phyloP scores from a whole-genome alignment of 1,140 invertebrate genomes.

The Heliconius hermathena region DNA sequence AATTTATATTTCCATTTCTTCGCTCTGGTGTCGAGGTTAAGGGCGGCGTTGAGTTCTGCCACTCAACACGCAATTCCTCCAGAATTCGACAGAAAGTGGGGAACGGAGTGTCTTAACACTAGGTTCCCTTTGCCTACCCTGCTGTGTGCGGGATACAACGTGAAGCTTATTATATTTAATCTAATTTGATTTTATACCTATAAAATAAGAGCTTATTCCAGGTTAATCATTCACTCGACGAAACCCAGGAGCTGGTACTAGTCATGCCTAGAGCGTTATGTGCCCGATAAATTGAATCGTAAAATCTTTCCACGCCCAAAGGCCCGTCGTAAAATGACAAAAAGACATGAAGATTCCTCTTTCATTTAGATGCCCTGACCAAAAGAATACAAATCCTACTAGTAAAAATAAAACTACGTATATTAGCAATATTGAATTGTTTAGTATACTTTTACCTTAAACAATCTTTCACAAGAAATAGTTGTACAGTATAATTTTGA shows the following conservation, averaged over 20 bases:
- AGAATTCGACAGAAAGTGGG: too few relatives aligned
- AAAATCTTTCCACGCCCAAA: slow-evolving; percentile 22
- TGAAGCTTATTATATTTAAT: too few relatives aligned
- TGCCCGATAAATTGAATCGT: slow-evolving; percentile 19
- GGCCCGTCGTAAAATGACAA: slow-evolving; percentile 19
- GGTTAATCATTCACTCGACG: neutral
- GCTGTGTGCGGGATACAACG: too few relatives aligned
- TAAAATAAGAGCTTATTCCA: neutral
- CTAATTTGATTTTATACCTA: too few relatives aligned
- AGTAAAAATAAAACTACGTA: slow-evolving; percentile 4
- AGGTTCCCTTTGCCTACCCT: too few relatives aligned
- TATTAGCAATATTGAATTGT: slow-evolving; percentile 4
- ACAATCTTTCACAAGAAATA: neutral
- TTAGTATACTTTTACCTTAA: neutral
- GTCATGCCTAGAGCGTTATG: neutral
- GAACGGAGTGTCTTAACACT: too few relatives aligned
- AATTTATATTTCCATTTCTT: too few relatives aligned
- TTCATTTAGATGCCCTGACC: slow-evolving; percentile 23
- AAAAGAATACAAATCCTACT: neutral
- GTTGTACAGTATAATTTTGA: neutral
- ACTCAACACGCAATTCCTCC: too few relatives aligned
- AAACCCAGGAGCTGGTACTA: neutral
- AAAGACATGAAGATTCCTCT: slow-evolving; percentile 19
- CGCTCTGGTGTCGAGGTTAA: too few relatives aligned
- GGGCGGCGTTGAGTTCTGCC: too few relatives aligned